Evolutionary conservation across 2,888 invertebrate species (phyloP), one percentile per base, ranked within the genome.

Genomic region (Anaspis maculata): DNA sequence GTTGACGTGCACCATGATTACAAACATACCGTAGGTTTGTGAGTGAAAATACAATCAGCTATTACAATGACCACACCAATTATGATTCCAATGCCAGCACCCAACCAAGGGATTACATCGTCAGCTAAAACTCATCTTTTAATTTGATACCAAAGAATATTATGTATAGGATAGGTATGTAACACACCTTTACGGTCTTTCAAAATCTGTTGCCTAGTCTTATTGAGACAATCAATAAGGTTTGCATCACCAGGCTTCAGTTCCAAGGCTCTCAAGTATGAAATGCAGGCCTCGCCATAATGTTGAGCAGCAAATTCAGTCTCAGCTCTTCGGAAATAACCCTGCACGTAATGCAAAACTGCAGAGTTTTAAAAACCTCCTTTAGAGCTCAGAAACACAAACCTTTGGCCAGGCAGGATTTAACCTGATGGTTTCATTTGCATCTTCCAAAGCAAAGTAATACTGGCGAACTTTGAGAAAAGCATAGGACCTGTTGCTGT

Each of bases 401-500:
- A 79, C 84, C 73, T 86, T 87, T 4, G 83, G 78, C 85, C 86
- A 86, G 27, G 76, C 71, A 11, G 85, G 84, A 57, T 81, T 78
- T 32, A 87, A 58, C 55, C 72, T 70, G 32, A 87, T 83, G 2
- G 80, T 77, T 61, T 80, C 77, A 52, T 79, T 73, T 2, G 88
- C 87, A 71, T 88, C 88, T 59, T 83, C 76, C 49, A 83, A 66
- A 0, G 87, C 81, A 46, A 79, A 73, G 61, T 78, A 82, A 63
- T 78, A 84, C 57, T 84, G 84, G 50, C 83, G 76, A 46, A 83
- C 65, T 63, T 83, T 83, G 19, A 88, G 66, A 63, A 85, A 87
- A 7, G 84, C 83, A 54, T 78, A 75, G 3, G 87, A 87, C 54
- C 88, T 71, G 61, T 89, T 89, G 56, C 86, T 86, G 62, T 79